Conservation (phyloP, 2,797 vertebrate species). For the Taeniopygia guttata region DNA sequence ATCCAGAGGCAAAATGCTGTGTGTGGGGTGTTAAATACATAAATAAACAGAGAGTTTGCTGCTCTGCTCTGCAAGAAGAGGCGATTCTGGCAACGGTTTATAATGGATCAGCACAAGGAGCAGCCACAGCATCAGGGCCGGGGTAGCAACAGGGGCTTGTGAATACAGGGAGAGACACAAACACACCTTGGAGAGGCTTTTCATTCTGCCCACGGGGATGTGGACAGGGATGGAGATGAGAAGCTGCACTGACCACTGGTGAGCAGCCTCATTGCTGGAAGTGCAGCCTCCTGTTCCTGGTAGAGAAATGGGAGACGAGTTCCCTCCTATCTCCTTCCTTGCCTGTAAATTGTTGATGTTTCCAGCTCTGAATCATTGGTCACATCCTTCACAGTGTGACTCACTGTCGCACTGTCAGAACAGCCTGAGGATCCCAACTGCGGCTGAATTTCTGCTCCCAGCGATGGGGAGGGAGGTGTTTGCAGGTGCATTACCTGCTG, state of each 20-base stretch:
- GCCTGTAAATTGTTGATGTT: background rate
- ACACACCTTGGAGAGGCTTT: background rate
- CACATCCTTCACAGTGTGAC: background rate
- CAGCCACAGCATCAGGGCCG: background rate
- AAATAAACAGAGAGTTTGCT: background rate
- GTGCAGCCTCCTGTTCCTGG: background rate
- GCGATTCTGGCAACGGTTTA: background rate
- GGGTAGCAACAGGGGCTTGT: background rate
- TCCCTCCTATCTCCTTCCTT: background rate
- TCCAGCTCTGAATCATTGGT: conserved; percentile 3
- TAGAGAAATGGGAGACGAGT: background rate
- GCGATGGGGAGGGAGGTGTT: accelerated
- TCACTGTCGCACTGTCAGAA: background rate
- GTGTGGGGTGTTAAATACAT: background rate
- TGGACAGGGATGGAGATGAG: no score
- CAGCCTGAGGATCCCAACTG: background rate
- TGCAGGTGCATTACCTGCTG: background rate
- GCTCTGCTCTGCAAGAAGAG: background rate
- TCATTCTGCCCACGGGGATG: background rate
- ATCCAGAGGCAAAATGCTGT: background rate
- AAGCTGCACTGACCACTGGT: background rate
- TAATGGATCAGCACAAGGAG: background rate
- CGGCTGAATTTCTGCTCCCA: background rate
- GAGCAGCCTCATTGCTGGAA: background rate
- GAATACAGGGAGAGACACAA: background rate